Base-by-base conservation (phyloP, 1,140 invertebrate genomes). In the Drosophila ercepeae region DNA sequence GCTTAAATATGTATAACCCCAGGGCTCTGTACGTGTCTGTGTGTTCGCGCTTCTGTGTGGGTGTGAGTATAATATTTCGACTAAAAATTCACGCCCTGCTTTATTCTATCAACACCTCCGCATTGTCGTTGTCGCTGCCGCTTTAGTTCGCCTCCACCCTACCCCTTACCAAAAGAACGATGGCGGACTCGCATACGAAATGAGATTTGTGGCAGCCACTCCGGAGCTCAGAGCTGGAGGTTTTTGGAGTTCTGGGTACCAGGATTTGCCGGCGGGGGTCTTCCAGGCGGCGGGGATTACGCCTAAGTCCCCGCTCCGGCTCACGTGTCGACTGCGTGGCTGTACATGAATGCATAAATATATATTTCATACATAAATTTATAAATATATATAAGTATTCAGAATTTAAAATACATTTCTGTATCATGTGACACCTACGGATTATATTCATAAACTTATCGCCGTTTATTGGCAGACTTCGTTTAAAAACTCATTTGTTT, bases 1-100 rank as follows among this genome's bases (percentile, higher is more conserved):
- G 83, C 81, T 86, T 88, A 86, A 86, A 86, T 86, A 86, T 86
- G 81, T 88, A 86, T 88, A 86, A 88, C 77, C 77, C 82, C 44
- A 7, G 59, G 71, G 67, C 71, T 69, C 44, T 29, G 61, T 82
- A 88, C 82, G 82, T 88, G 61, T 75, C 16, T 34, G 52, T 41
- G 54, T 69, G 50, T 36, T 19, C 29, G 2, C 29, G 53, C 13
- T 29, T 52, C 16, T 60, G 51, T 49, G 36, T 41, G 19, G 32
- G 14, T 67, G 46, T 29, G 55, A 44, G 48, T 45, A 39, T 77
- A 68, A 86, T 88, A 74, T 77, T 86, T 77, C 59, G 73, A 78
- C 82, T 88, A 77, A 88, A 86, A 86, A 86, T 78, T 77, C 82
- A 88, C 82, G 82, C 78, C 77, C 76, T 82, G 77, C 53, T 69